Conservation (phyloP, 2,797 vertebrate species). For the Gadopsis marmoratus region DNA sequence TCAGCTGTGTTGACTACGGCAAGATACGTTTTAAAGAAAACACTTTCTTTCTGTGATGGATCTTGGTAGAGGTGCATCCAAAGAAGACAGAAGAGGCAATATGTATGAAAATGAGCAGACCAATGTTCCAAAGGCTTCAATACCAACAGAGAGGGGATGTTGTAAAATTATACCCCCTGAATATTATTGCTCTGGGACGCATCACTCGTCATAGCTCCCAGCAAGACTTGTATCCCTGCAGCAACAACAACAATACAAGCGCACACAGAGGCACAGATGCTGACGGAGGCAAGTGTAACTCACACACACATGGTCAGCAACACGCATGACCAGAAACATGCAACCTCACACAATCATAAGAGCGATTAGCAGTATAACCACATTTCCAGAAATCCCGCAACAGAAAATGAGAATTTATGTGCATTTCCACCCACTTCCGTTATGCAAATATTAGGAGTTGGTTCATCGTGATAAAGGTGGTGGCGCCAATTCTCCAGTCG, state of each 20-base stretch:
- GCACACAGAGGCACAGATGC: slow-evolving; percentile 21
- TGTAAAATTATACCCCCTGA: slow-evolving; percentile 61
- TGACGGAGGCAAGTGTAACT: not conserved
- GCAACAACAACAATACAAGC: slow-evolving; percentile 49
- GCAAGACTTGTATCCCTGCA: slow-evolving; percentile 48
- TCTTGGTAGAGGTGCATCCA: slow-evolving; percentile 66
- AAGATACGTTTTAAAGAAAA: slow-evolving; percentile 74
- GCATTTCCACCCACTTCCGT: not conserved
- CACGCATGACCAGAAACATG: slow-evolving; percentile 9
- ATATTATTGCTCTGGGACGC: slow-evolving; percentile 71
- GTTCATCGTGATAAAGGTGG: not conserved
- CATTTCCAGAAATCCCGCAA: not conserved
- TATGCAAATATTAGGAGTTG: slow-evolving; percentile 1
- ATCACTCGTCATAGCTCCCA: slow-evolving; percentile 61
- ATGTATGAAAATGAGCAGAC: slow-evolving; percentile 81
- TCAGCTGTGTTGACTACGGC: slow-evolving; percentile 67
- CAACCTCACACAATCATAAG: not conserved
- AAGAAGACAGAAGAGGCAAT: slow-evolving; percentile 78
- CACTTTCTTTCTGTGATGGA: slow-evolving; percentile 71
- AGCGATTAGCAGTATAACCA: not conserved
- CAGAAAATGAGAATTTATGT: not conserved
- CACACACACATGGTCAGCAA: slow-evolving; percentile 12
- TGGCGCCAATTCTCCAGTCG: not conserved
- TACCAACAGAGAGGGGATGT: slow-evolving; percentile 56
- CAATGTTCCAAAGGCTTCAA: slow-evolving; percentile 62